Evolutionary conservation across 2,888 invertebrate genomes (phyloP), one percentile per base, ranked within the genome.

Genomic region (Dryococelus australis): DNA sequence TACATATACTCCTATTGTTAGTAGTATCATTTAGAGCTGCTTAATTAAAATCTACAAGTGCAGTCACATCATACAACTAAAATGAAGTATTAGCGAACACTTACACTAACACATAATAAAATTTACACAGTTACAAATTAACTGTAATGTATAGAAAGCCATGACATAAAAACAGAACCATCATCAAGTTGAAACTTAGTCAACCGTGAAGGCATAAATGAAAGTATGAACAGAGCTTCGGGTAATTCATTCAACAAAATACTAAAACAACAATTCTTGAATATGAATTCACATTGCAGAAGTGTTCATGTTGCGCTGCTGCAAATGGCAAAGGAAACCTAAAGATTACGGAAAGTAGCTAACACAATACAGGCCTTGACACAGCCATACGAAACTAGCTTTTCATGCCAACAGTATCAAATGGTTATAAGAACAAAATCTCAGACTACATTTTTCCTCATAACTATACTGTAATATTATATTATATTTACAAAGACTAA

Each of bases 1-100:
- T 65, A 65, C 65, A 65, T 24, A 65, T 65, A 65, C 65, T 65
- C 65, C 65, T 65, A 65, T n/a, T 65, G 65, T 65, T 65, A 65
- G 65, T 65, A 65, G 65, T 65, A 65, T 65, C 65, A 65, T 65
- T 65, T n/a, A 65, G n/a, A 65, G 65, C 16, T 65, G 24, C 65
- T n/a, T n/a, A 24, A 24, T n/a, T 65, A 65, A 65, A 65, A 5
- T 65, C 65, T 65, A 65, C 65, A 20, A 65, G 65, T 65, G 65
- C 65, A 65, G 65, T 65, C 65, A 65, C 65, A n/a, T 65, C 65
- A n/a, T 65, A 65, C 65, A 65, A 65, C 20, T 65, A n/a, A 65
- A 65, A 20, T 65, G 65, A 24, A 65, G 65, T 65, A 65, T 65
- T 24, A 65, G 65, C 24, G 65, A 24, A 65, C 20, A 65, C 65